Conservation (phyloP, 1,140 invertebrate species). For the Heliconius melpomene region DNA sequence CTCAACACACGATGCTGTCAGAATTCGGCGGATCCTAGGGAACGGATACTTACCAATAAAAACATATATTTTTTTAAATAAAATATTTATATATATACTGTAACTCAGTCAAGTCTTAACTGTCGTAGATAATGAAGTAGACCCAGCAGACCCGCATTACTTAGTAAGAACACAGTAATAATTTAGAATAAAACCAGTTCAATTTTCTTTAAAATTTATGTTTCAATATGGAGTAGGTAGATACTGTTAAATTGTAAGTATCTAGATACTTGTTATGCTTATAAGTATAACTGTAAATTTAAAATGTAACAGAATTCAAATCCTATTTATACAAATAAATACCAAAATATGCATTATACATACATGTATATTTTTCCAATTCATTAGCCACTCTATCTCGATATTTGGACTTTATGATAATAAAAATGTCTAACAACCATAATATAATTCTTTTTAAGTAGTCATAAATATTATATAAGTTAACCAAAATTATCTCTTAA, state of each 20-base stretch:
- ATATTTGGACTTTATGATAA: neutral
- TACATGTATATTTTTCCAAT: neutral
- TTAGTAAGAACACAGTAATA: neutral
- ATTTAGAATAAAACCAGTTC: slow-evolving; percentile 3
- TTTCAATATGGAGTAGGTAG: neutral
- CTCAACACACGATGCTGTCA: too few species aligned
- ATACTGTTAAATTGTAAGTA: neutral
- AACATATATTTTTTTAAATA: too few species aligned
- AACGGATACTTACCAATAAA: too few species aligned
- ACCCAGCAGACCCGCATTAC: neutral
- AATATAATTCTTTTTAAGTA: slow-evolving; percentile 12
- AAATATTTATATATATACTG: too few species aligned
- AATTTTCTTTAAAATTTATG: neutral
- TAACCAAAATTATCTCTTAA: slow-evolving; percentile 5
- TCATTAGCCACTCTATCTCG: slow-evolving; percentile 4
- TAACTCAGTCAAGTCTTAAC: too few species aligned
- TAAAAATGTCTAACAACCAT: slow-evolving; percentile 3
- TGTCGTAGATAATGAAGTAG: too few species aligned
- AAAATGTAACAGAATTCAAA: neutral
- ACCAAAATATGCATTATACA: neutral
- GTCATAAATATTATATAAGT: neutral
- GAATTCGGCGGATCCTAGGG: too few species aligned
- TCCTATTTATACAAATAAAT: neutral
- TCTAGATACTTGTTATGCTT: neutral
- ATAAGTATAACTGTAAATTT: neutral